phyloP scores from a whole-genome alignment of 2,888 invertebrate genomes.

The Acrobasis repandana region DNA sequence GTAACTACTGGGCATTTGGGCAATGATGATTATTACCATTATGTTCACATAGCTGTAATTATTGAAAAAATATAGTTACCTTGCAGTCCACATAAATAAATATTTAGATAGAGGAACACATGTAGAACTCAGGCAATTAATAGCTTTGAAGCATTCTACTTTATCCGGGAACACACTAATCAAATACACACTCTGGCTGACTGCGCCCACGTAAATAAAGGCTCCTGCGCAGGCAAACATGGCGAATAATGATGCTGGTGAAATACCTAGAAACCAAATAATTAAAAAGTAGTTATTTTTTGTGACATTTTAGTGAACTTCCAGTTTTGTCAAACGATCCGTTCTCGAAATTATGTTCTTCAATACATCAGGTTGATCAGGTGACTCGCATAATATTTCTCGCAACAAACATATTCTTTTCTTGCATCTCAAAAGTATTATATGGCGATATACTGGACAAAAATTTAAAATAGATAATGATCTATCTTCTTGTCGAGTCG shows the following conservation, averaged over 20 bases:
- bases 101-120: constrained; percentile 57
- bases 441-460: too few relatives aligned
- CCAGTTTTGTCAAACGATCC: neutral
- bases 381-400: too few relatives aligned
- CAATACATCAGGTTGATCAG: too few relatives aligned
- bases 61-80: constrained; percentile 37
- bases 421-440: too few relatives aligned
- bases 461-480: too few relatives aligned
- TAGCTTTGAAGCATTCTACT: constrained; percentile 50
- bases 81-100: constrained; percentile 57
- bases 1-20: too few relatives aligned
- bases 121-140: constrained; percentile 57
- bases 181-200: constrained; percentile 55
- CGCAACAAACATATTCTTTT: too few relatives aligned
- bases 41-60: neutral
- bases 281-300: neutral
- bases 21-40: neutral
- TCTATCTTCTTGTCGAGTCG: too few relatives aligned
- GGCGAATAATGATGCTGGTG: constrained; percentile 38
- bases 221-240: constrained; percentile 43
- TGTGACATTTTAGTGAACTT: neutral
- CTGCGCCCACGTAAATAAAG: constrained; percentile 52
- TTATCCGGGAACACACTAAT: constrained; percentile 53
- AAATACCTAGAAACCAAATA: constrained; percentile 35
- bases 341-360: neutral